phyloP scores from a whole-genome alignment of 2,888 invertebrate species.

The Drosophila algonquin region DNA sequence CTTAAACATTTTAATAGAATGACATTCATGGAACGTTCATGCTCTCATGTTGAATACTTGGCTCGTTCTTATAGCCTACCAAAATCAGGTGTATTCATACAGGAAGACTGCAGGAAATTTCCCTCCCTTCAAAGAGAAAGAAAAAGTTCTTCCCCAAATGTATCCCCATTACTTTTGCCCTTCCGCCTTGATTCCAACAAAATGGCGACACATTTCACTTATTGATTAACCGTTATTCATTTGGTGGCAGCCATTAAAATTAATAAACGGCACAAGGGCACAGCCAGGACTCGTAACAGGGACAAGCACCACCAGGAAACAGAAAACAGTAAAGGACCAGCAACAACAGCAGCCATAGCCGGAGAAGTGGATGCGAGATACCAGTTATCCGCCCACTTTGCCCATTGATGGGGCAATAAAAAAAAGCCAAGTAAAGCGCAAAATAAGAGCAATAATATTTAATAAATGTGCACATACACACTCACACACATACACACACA shows the following conservation, averaged over 20 bases:
- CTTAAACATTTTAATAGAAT: background rate
- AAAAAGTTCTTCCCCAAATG: background rate
- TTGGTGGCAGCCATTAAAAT: slow-evolving; percentile 63
- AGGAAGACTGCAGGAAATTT: background rate
- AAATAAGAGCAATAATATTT: slow-evolving; percentile 78
- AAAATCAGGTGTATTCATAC: background rate
- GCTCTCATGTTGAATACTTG: background rate
- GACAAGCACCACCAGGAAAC: slow-evolving; percentile 53
- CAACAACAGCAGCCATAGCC: slow-evolving; percentile 2
- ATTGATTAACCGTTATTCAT: slow-evolving; percentile 76
- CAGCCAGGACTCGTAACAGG: slow-evolving; percentile 26
- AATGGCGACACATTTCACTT: slow-evolving; percentile 41
- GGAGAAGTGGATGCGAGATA: background rate
- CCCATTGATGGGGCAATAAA: slow-evolving; percentile 63
- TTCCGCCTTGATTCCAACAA: slow-evolving; percentile 9
- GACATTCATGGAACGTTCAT: background rate
- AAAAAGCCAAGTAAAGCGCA: slow-evolving; percentile 68
- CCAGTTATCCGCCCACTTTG: slow-evolving; percentile 51
- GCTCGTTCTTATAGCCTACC: background rate
- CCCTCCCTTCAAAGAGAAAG: background rate
- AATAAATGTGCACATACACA: slow-evolving; percentile 75
- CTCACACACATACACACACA: slow-evolving; percentile 24
- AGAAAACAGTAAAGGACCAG: slow-evolving; percentile 32
- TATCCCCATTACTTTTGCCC: background rate
- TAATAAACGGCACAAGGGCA: slow-evolving; percentile 61